These are phyloP conservation scores for Lineus longissimus DNA, from an alignment of 1,140 invertebrate species.

Conservation along the genomic window DNA sequence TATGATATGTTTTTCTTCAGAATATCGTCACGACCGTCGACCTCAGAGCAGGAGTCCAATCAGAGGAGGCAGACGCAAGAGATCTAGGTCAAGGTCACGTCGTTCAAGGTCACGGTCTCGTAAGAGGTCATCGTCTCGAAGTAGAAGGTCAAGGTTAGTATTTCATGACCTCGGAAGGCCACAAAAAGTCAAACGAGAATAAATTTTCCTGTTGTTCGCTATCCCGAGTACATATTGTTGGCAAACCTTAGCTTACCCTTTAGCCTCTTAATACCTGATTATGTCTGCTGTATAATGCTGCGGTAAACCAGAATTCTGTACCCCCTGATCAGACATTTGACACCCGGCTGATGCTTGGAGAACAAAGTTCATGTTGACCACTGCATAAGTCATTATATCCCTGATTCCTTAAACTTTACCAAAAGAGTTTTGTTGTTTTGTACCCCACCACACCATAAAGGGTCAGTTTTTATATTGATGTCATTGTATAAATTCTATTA, in stretches of 20 bases:
- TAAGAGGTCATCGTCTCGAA: not conserved
- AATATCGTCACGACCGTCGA: conserved; percentile 1
- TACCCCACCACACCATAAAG: no score
- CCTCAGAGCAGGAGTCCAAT: not conserved
- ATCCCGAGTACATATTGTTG: not conserved
- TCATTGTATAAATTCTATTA: no score
- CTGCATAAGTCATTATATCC: no score
- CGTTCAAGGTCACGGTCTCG: conserved; percentile 15
- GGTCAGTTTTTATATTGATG: no score
- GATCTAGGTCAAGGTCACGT: conserved; percentile 16
- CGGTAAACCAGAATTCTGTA: no score
- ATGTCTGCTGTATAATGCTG: no score
- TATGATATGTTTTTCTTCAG: conserved; percentile 2
- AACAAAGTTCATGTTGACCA: no score
- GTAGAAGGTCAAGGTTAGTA: not conserved
- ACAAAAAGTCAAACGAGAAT: not conserved
- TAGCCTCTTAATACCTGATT: not conserved
- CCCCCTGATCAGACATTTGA: no score
- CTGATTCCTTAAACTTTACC: no score
- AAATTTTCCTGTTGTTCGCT: not conserved
- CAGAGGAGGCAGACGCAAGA: conserved; percentile 20
- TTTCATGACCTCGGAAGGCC: conserved; percentile 6
- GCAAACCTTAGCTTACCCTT: not conserved
- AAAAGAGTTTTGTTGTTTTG: no score
- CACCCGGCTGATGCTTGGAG: no score